A percentile compares a stretch with the other conserved stretches of the same genome.
Evolutionary conservation across 2,888 invertebrate genomes (phyloP).

Genomic region (Ditylenchus weischeri): DNA sequence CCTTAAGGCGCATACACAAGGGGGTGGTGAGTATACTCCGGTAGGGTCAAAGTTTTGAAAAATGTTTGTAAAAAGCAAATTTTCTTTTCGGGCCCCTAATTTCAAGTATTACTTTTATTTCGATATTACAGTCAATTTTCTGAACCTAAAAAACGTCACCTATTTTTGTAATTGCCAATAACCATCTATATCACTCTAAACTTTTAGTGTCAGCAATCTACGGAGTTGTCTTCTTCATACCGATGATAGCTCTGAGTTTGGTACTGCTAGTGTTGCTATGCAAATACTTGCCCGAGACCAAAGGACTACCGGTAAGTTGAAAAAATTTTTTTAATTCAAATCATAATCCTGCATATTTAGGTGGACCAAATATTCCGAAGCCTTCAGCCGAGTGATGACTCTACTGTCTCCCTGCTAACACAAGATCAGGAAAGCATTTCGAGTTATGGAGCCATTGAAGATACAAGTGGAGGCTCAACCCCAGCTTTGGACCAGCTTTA

Average conservation of each 20-base stretch:
- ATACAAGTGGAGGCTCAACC: neutral
- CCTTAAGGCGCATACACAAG: no score
- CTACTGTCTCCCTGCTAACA: neutral
- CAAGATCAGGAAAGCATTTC: neutral
- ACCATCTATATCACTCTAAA: no score
- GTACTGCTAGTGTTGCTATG: slow-evolving; percentile 32
- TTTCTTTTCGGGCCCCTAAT: no score
- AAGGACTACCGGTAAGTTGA: slow-evolving; percentile 34
- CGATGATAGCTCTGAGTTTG: slow-evolving; percentile 34
- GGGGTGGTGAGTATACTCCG: no score
- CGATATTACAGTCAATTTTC: no score
- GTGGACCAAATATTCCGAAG: slow-evolving; percentile 24
- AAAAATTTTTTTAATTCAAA: neutral
- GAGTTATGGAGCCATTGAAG: neutral
- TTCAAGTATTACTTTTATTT: no score
- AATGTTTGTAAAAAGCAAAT: no score
- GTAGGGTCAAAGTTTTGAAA: no score
- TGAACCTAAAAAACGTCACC: no score
- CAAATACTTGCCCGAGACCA: slow-evolving; percentile 42
- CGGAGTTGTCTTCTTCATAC: slow-evolving; percentile 40
- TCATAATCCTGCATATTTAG: neutral
- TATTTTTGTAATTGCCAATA: no score
- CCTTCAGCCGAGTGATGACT: neutral
- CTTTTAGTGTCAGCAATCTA: slow-evolving; percentile 28
- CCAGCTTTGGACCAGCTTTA: no score